Percentiles rank a stretch among this genome's conserved stretches.
phyloP scores from a whole-genome alignment of 2,888 invertebrate genomes.

The Pristionchus entomophagus region DNA sequence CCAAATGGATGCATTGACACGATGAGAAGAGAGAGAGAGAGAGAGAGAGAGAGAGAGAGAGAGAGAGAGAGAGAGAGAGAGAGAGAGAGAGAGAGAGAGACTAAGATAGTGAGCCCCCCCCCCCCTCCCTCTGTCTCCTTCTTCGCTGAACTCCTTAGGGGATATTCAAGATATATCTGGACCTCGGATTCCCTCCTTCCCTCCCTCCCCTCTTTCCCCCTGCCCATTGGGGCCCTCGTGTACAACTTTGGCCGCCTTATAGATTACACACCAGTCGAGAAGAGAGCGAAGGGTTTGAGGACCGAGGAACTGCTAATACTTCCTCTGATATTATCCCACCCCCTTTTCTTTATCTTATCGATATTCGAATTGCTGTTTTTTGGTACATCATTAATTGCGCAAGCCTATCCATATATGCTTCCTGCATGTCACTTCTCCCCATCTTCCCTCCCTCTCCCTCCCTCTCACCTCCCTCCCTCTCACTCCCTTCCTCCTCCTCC shows the following conservation, averaged over 20 bases:
- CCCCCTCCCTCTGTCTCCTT: background rate
- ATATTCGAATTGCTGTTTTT: background rate
- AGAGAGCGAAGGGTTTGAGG: background rate
- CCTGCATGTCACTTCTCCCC: too few relatives aligned
- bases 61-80: too few relatives aligned
- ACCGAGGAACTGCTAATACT: background rate
- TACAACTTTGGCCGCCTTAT: conserved; percentile 19
- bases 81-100: too few relatives aligned
- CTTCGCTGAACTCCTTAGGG: conserved; percentile 4
- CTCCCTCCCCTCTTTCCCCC: background rate
- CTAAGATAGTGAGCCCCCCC: background rate
- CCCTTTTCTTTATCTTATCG: too few relatives aligned
- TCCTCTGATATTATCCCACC: background rate
- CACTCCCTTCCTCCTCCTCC: too few relatives aligned
- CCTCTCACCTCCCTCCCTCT: too few relatives aligned
- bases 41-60: too few relatives aligned
- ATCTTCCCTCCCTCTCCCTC: too few relatives aligned
- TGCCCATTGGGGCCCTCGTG: background rate
- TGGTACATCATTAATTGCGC: background rate
- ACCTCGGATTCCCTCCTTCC: conserved; percentile 15
- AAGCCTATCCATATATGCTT: background rate
- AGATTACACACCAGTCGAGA: background rate
- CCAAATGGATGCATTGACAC: too few relatives aligned
- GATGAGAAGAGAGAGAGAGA: too few relatives aligned
- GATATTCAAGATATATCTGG: conserved; percentile 40